Evolutionary conservation across 1,140 invertebrate genomes (phyloP), one percentile per base, ranked within the genome.

Genomic region (Drosophila malerkotliana): DNA sequence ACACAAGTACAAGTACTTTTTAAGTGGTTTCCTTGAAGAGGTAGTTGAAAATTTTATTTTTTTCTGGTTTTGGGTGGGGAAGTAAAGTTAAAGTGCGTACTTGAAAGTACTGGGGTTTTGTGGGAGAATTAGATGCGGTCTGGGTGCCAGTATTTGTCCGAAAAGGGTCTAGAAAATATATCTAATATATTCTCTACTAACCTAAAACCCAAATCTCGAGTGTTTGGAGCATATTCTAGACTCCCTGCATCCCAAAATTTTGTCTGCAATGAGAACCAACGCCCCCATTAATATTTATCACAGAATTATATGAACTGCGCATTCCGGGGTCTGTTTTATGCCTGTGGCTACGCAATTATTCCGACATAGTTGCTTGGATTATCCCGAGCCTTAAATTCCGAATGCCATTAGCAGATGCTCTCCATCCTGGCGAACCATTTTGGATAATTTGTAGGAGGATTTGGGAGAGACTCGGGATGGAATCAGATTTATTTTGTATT

Each of bases 401-500:
- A 58, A 49, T 39, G 61, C 44, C 63, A 69, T 69, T 57, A 69
- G 66, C 49, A 47, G 21, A 21, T 3, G 24, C 41, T 8, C 3
- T 8, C 32, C 14, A 10, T 10, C 9, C 9, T 44, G 41, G 41
- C 14, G 1, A 0, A 10, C 14, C 18, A 51, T 39, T 8, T 34
- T 34, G 32, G 32, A 34, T 34, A 34, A 34, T 34, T 34, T 34
- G 12, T 2, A 12, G 21, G 30, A 21, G 26, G 24, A 15, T 28
- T 28, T 24, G 41, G 26, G 44, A 45, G 21, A 18, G 52, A 6
- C 15, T 51, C 8, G 41, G 24, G n/a, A 15, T 30, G 44, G 18
- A 1, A 61, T 39, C 32, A 60, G 72, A 75, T 75, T 67, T 76
- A 76, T 75, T 75, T 75, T 75, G 61, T 49, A 67, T 75, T 51